These are phyloP conservation scores for Centroberyx gerrardi DNA, from an alignment of 2,797 vertebrate species.

Conservation along the genomic window DNA sequence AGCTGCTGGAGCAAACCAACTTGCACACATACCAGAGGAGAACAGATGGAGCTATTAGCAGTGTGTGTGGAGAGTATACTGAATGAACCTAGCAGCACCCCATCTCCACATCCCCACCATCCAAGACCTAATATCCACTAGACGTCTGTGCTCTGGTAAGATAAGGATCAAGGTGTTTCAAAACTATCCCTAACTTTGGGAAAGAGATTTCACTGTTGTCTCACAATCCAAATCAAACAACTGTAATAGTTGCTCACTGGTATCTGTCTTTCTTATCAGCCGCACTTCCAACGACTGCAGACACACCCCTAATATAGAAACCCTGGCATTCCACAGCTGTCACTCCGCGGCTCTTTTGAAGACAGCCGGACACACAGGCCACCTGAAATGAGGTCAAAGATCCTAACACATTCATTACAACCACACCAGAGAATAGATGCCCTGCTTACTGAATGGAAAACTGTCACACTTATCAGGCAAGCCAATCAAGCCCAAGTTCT, in stretches of 20 bases:
- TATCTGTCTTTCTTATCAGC: conserved; percentile 72
- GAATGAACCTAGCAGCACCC: neutral
- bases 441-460: neutral
- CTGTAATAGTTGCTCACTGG: conserved; percentile 4
- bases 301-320: conserved; percentile 75
- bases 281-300: conserved; percentile 30
- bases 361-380: conserved; percentile 12
- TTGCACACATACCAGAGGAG: conserved; percentile 42
- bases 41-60: conserved; percentile 55
- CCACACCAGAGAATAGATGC: conserved; percentile 16
- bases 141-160: neutral
- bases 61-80: conserved; percentile 12
- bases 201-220: conserved; percentile 11
- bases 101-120: neutral
- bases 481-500: neutral
- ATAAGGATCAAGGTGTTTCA: neutral
- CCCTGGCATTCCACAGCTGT: conserved; percentile 53
- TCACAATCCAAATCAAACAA: conserved; percentile 54
- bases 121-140: neutral
- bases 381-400: conserved; percentile 57
- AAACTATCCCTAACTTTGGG: neutral
- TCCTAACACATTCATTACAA: conserved; percentile 11
- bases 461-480: neutral
- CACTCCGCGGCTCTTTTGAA: conserved; percentile 17
- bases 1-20: conserved; percentile 46